Evolutionary conservation across 2,888 invertebrate genomes (phyloP).

Genomic region (Kuschelorhynchus macadamiae): DNA sequence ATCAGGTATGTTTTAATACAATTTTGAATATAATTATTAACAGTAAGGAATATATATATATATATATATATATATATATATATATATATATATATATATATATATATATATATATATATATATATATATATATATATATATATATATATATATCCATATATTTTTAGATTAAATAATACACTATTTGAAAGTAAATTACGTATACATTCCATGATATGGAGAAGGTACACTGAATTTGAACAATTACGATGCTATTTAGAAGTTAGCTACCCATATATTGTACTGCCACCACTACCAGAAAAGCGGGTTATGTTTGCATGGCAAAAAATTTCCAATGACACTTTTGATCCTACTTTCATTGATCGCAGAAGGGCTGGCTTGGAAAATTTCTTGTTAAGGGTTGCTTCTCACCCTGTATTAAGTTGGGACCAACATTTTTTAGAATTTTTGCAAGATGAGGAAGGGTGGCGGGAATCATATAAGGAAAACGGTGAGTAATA

Average conservation of each 20-base stretch:
- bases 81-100: too few relatives aligned
- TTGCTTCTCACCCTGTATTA: constrained; percentile 82
- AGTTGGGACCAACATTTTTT: constrained; percentile 83
- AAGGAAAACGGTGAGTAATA: constrained; percentile 77
- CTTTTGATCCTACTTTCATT: constrained; percentile 87
- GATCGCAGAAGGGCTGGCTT: constrained; percentile 86
- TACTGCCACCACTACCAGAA: constrained; percentile 86
- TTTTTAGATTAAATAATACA: constrained; percentile 76
- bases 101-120: too few relatives aligned
- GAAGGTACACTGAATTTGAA: constrained; percentile 89
- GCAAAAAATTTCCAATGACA: constrained; percentile 83
- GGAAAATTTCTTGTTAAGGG: constrained; percentile 83
- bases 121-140: too few relatives aligned
- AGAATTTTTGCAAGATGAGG: constrained; percentile 83
- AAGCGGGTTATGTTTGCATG: constrained; percentile 83
- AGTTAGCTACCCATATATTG: constrained; percentile 83
- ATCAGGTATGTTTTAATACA: too few relatives aligned
- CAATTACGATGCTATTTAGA: constrained; percentile 83
- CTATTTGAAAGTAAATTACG: constrained; percentile 73
- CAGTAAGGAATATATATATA: too few relatives aligned
- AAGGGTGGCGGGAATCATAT: constrained; percentile 84
- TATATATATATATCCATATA: too few relatives aligned
- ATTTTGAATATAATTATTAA: too few relatives aligned
- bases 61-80: too few relatives aligned
- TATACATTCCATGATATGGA: constrained; percentile 80